These are phyloP conservation scores for Euphysa ruthae DNA, from an alignment of 30 jellyfish, hydroid and myxozoan genomes.

Conservation along the genomic window DNA sequence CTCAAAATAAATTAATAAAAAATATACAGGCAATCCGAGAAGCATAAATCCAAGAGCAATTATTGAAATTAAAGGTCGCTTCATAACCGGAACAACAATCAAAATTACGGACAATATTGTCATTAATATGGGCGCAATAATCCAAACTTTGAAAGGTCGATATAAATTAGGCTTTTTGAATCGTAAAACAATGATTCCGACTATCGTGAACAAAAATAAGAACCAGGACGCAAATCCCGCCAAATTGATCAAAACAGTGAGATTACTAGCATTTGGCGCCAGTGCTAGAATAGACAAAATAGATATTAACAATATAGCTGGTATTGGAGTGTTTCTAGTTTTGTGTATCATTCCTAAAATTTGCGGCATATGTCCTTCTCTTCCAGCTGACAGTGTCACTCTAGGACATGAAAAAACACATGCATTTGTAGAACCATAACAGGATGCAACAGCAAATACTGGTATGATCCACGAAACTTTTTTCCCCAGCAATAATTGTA, in stretches of 20 bases:
- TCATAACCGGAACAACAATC: conserved; percentile 38
- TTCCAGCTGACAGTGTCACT: conserved; percentile 58
- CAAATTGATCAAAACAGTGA: conserved; percentile 33
- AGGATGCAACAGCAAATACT: conserved; percentile 45
- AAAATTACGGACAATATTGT: conserved; percentile 36
- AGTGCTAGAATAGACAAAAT: conserved; percentile 36
- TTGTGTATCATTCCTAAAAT: conserved; percentile 38
- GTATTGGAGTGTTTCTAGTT: conserved; percentile 47
- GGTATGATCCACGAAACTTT: conserved; percentile 49
- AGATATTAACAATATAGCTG: conserved; percentile 40
- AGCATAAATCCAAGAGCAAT: conserved; percentile 23
- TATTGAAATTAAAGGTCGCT: conserved; percentile 32
- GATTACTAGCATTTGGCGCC: conserved; percentile 44
- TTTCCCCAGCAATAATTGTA: conserved; percentile 30
- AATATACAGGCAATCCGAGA: conserved; percentile 49
- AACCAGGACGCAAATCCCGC: conserved; percentile 58
- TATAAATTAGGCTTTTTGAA: conserved; percentile 31
- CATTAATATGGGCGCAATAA: conserved; percentile 43
- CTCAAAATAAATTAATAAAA: conserved; percentile 5
- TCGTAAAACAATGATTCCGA: conserved; percentile 54
- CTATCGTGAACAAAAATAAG: conserved; percentile 32
- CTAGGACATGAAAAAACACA: conserved; percentile 57
- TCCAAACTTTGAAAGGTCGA: conserved; percentile 60
- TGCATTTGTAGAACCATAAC: conserved; percentile 58
- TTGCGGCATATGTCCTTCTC: conserved; percentile 69